Percentiles rank a stretch among this genome's conserved stretches.
phyloP scores from a whole-genome alignment of 2,113 vertebrate species.

The Gnathonemus longibarbis region DNA sequence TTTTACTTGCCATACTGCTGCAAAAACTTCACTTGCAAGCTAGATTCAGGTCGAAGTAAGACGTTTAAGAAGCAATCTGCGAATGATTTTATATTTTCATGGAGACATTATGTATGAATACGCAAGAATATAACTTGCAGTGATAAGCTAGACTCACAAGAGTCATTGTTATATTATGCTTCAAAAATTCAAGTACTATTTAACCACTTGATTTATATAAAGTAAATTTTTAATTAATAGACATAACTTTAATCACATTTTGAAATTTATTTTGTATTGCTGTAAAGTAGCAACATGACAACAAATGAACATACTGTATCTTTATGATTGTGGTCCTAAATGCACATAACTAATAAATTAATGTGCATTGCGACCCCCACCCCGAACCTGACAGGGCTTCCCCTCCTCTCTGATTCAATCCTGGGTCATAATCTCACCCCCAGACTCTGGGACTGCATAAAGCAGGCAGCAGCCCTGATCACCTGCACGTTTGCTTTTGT shows the following conservation, averaged over 20 bases:
- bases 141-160: too few species aligned
- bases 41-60: too few species aligned
- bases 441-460: conserved; percentile 39
- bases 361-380: background rate
- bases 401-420: background rate
- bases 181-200: background rate
- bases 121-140: too few species aligned
- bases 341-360: background rate
- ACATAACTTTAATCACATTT: too few species aligned
- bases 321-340: background rate
- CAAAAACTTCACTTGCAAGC: too few species aligned
- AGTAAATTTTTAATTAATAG: too few species aligned
- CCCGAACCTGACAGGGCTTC: background rate
- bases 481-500: conserved; percentile 43
- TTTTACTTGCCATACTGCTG: too few species aligned
- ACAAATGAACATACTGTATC: background rate
- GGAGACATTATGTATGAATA: too few species aligned
- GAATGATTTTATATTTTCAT: too few species aligned
- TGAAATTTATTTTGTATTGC: too few species aligned
- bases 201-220: background rate
- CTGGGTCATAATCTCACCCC: conserved; percentile 38
- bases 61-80: too few species aligned
- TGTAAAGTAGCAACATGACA: background rate
- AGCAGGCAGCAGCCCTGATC: conserved; percentile 47
- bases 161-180: too few species aligned